Evolutionary conservation across 2,797 vertebrate species (phyloP), one percentile per base, ranked within the genome.

Genomic region (Oreochromis grahami): DNA sequence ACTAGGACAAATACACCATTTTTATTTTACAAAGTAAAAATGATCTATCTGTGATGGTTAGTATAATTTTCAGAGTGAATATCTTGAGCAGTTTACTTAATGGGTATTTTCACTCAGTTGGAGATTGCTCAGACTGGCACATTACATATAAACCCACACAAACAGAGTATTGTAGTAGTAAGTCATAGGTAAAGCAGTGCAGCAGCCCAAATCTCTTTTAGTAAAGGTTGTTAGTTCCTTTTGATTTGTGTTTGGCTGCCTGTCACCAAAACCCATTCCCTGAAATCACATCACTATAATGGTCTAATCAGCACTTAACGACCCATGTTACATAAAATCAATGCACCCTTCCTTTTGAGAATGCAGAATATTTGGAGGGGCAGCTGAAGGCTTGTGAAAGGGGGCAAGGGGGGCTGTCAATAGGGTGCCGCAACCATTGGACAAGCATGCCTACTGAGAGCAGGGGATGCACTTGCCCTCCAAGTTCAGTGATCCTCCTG

Each of bases 251-350:
- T 92, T 92, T 88, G 88, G 89, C 90, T 77, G 86, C 90, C 89
- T 92, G 92, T 95, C 93, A 95, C 93, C 90, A 84, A 86, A 92
- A 94, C 91, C 90, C 92, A 93, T 94, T 95, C 93, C 87, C 89
- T 93, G 93, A 90, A 95, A 95, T 95, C 94, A 94, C 94, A 95
- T 92, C 94, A 93, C 93, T 92, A 93, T 94, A 96, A 95, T 94
- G 93, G 95, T 93, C 94, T 96, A 93, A 95, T 97, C 95, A 95
- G 95, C 95, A 93, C 89, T 95, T 96, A 96, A 96, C 91, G 91
- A 96, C 93, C 93, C 93, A 83, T 94, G 93, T 91, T 95, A 95
- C 94, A 94, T 94, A 94, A 96, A 96, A 96, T 97, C 96, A 88
- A 96, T 96, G 94, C 88, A 50, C 85, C 89, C 84, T 76, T 91